Percentiles rank a stretch among this genome's conserved stretches.
These are phyloP conservation scores for Enoplosus armatus DNA, from an alignment of 2,797 vertebrate genomes.

Conservation along the genomic window DNA sequence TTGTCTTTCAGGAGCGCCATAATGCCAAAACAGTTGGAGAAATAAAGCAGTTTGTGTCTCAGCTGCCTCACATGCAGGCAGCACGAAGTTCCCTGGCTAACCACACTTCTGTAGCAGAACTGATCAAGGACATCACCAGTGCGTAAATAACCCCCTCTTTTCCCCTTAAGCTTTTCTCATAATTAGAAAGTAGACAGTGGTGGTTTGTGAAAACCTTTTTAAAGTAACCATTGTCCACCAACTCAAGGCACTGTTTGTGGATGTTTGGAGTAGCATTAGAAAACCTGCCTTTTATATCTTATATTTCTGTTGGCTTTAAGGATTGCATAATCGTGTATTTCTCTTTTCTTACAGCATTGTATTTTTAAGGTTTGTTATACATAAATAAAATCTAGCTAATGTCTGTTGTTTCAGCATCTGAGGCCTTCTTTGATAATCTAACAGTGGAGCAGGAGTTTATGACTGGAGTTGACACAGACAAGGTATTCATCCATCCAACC, in stretches of 20 bases:
- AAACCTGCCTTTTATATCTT: neutral
- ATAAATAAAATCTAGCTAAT: conserved; percentile 1
- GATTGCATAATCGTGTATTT: neutral
- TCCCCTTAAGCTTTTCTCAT: neutral
- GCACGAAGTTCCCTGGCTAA: conserved; percentile 96
- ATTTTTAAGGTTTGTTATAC: neutral
- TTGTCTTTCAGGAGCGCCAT: conserved; percentile 91
- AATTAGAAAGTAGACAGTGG: neutral
- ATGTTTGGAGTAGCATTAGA: neutral
- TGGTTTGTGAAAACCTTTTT: neutral
- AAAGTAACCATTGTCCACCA: neutral
- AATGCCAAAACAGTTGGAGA: conserved; percentile 98
- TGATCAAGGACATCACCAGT: conserved; percentile 99
- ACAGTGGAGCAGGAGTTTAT: conserved; percentile 99
- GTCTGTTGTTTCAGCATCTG: conserved; percentile 89
- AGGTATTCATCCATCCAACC: conserved; percentile 81
- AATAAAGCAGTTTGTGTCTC: conserved; percentile 99
- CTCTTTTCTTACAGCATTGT: neutral
- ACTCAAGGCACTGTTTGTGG: neutral
- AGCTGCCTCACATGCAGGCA: conserved; percentile 98
- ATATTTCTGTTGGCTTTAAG: neutral
- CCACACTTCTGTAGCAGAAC: conserved; percentile 97
- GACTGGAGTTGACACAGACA: conserved; percentile 98
- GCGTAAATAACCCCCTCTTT: conserved; percentile 62
- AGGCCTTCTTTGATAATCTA: conserved; percentile 97